Evolutionary conservation across 2,888 invertebrate species (phyloP), one percentile per base, ranked within the genome.

Genomic region (Xylocampa areola): DNA sequence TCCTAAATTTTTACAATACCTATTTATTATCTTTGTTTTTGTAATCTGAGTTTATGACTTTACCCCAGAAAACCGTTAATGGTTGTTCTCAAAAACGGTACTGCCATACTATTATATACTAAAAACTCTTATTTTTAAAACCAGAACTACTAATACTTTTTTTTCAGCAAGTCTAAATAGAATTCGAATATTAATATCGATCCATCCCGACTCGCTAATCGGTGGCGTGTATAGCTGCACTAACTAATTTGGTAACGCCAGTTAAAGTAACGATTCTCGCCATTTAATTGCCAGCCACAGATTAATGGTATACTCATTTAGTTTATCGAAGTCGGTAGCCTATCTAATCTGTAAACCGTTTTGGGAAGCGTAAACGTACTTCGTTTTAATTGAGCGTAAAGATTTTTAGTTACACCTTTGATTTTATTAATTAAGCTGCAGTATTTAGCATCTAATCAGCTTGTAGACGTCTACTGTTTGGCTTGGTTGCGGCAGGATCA

Each of bases 221-320:
- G 52, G 19, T 58, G 16, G 58, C 60, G 66, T 70, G 50, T 72
- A 68, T 64, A 66, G 54, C 39, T 68, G 51, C 59, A 55, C 80
- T 84, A 84, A 85, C 81, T 81, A 82, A 73, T 79, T 89, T 82
- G 84, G 87, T 80, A 79, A 88, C 84, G 88, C 85, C 85, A 80
- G 80, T 88, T 89, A 86, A 85, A 81, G 80, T 87, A 87, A 88
- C 85, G 86, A 85, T 86, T 81, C 82, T 80, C 84, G 85, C 87
- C 80, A 86, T 89, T 90, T 91, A 89, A 90, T 90, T 90, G 86
- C 85, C 61, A 55, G 47, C 63, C 48, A 66, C 57, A 76, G 76
- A 84, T 86, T 88, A 82, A 84, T 85, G 77, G 75, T 73, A 63
- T 78, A 76, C 79, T 78, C 76, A 77, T 68, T 68, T 70, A 76